Evolutionary conservation across 2,113 vertebrate genomes (phyloP).

Genomic region (Plecturocebus donacophilus): DNA sequence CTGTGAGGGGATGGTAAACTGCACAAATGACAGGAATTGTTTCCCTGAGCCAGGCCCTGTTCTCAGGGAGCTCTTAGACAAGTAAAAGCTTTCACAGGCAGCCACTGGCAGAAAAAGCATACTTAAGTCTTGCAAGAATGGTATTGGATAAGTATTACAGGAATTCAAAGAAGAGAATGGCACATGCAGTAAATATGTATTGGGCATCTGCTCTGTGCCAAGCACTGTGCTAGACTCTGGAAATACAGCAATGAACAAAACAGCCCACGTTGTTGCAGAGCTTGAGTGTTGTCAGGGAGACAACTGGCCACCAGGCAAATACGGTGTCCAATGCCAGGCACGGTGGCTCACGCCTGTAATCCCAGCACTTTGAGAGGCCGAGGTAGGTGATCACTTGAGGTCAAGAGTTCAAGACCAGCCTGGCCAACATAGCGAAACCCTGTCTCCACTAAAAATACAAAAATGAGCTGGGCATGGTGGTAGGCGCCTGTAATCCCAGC

Average conservation of each 20-base stretch:
- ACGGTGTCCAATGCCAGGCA: too few species aligned
- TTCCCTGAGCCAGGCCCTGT: background rate
- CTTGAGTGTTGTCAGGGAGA: background rate
- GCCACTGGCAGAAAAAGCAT: background rate
- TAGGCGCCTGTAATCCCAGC: too few species aligned
- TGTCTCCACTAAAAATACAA: too few species aligned
- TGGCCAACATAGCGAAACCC: too few species aligned
- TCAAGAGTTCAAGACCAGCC: too few species aligned
- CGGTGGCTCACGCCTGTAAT: too few species aligned
- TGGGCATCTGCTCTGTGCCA: background rate
- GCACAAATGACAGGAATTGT: background rate
- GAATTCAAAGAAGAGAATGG: background rate
- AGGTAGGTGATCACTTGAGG: too few species aligned
- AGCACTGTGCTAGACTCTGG: background rate
- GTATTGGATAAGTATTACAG: background rate
- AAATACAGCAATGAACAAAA: background rate
- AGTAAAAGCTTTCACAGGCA: background rate
- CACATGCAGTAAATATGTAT: background rate
- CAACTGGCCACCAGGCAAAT: background rate
- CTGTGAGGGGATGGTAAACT: background rate
- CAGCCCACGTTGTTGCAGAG: background rate
- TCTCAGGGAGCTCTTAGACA: background rate
- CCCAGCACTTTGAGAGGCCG: too few species aligned
- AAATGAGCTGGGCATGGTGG: too few species aligned
- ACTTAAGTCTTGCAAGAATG: background rate